A percentile compares a stretch with the other conserved stretches of the same genome.
Conservation (phyloP, 2,888 invertebrate species). For the Stenurella melanura region DNA sequence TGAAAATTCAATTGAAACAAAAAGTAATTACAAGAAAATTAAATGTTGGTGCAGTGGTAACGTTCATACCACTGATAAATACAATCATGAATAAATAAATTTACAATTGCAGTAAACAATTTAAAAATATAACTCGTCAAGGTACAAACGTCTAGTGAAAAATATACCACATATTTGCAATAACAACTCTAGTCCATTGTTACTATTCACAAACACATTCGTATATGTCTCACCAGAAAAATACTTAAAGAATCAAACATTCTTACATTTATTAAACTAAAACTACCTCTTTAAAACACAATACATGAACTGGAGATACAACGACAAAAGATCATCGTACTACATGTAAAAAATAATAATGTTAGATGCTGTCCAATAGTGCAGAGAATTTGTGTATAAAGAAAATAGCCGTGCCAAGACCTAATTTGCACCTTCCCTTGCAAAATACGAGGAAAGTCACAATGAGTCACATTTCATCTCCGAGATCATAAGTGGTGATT, state of each 20-base stretch:
- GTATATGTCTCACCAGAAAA: slow-evolving; percentile 24
- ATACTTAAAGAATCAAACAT: slow-evolving; percentile 23
- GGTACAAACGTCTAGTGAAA: slow-evolving; percentile 26
- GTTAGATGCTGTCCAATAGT: no score
- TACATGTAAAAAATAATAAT: slow-evolving; percentile 19
- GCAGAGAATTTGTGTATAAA: no score
- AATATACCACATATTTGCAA: slow-evolving; percentile 19
- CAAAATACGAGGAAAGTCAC: no score
- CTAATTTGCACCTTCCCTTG: no score
- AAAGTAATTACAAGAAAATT: not conserved
- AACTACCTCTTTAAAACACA: slow-evolving; percentile 14
- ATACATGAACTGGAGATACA: slow-evolving; percentile 4
- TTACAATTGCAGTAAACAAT: slow-evolving; percentile 5
- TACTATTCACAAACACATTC: not conserved
- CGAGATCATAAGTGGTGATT: no score
- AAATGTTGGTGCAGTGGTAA: not conserved
- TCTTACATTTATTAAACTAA: slow-evolving; percentile 16
- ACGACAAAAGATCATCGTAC: slow-evolving; percentile 16
- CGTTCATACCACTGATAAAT: slow-evolving; percentile 2
- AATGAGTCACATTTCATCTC: no score
- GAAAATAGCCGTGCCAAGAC: no score
- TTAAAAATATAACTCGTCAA: slow-evolving; percentile 32
- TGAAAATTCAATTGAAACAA: slow-evolving; percentile 16
- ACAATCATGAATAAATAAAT: slow-evolving; percentile 29
- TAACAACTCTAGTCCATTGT: not conserved